Percentiles rank a stretch among this genome's conserved stretches.
These are phyloP conservation scores for Porites divaricata DNA, from an alignment of 92 coral and sea anemone genomes.

Conservation along the genomic window DNA sequence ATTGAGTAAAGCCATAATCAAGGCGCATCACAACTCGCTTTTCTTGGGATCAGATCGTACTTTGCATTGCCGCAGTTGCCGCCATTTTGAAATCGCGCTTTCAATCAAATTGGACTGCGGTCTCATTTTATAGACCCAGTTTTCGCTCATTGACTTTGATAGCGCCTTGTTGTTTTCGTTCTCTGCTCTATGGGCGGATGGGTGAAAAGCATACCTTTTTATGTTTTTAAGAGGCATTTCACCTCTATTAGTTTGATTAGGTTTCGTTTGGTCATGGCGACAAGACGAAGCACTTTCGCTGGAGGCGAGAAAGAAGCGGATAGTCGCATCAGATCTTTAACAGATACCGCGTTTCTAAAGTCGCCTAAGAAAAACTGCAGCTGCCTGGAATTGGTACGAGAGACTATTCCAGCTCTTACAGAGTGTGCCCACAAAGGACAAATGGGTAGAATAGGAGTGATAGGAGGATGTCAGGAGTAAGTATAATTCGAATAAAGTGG, in stretches of 20 bases:
- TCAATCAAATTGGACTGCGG: not conserved
- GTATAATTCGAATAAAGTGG: conserved; percentile 17
- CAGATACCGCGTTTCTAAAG: conserved; percentile 2
- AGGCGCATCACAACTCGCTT: not conserved
- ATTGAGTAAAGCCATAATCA: conserved; percentile 69
- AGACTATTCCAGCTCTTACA: conserved; percentile 77
- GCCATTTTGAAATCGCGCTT: not conserved
- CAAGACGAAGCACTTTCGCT: conserved; percentile 34
- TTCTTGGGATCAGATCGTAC: too few relatives aligned
- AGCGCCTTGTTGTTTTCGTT: too few relatives aligned
- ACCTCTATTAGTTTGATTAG: not conserved
- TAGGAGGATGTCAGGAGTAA: conserved; percentile 99
- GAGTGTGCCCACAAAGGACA: conserved; percentile 92
- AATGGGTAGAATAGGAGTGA: conserved; percentile 93
- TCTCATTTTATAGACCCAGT: not conserved
- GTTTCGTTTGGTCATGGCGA: conserved; percentile 46
- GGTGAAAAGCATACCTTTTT: not conserved
- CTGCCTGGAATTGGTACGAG: conserved; percentile 52
- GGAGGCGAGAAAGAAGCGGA: conserved; percentile 13
- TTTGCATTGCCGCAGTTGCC: not conserved
- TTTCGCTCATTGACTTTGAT: not conserved
- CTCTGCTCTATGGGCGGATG: conserved; percentile 4
- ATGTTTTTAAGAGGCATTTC: not conserved
- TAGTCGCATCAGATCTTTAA: conserved; percentile 21
- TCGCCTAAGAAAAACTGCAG: conserved; percentile 20